phyloP scores from a whole-genome alignment of 2,797 vertebrate genomes.

The Schizopygopsis pylzovi region DNA sequence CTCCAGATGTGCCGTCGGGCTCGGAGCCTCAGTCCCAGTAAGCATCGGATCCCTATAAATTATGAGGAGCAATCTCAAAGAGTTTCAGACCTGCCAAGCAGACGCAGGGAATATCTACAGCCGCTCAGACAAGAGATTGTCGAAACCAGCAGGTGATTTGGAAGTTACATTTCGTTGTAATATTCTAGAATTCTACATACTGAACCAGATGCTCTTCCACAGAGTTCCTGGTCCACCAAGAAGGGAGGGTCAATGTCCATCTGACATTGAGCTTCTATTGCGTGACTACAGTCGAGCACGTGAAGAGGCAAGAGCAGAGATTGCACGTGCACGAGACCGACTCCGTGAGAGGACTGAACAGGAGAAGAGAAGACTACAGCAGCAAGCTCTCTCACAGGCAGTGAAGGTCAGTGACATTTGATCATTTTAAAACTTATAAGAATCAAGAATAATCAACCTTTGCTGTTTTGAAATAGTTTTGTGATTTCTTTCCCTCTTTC shows the following conservation, averaged over 20 bases:
- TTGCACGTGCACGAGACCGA: slow-evolving; percentile 85
- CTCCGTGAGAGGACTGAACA: slow-evolving; percentile 87
- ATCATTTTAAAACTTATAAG: background rate
- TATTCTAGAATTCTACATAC: background rate
- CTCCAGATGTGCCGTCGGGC: slow-evolving; percentile 81
- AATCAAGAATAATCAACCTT: background rate
- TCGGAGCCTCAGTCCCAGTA: slow-evolving; percentile 88
- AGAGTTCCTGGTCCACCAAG: slow-evolving; percentile 76
- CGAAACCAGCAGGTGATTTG: slow-evolving; percentile 82
- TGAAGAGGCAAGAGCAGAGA: slow-evolving; percentile 90
- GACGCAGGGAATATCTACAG: slow-evolving; percentile 81
- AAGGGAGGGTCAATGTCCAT: slow-evolving; percentile 75
- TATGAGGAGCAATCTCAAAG: slow-evolving; percentile 60
- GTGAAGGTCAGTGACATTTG: slow-evolving; percentile 75
- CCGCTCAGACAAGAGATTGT: slow-evolving; percentile 84
- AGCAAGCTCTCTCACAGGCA: slow-evolving; percentile 82
- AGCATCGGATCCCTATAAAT: slow-evolving; percentile 71
- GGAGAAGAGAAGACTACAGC: slow-evolving; percentile 88
- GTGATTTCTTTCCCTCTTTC: background rate
- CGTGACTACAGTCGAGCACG: slow-evolving; percentile 88
- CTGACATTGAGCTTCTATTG: slow-evolving; percentile 88
- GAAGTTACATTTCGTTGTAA: background rate
- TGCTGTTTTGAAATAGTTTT: background rate
- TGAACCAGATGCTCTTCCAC: slow-evolving; percentile 28
- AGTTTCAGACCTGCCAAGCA: slow-evolving; percentile 75